phyloP scores from a whole-genome alignment of 2,797 vertebrate genomes.

The Adrianichthys oophorus region DNA sequence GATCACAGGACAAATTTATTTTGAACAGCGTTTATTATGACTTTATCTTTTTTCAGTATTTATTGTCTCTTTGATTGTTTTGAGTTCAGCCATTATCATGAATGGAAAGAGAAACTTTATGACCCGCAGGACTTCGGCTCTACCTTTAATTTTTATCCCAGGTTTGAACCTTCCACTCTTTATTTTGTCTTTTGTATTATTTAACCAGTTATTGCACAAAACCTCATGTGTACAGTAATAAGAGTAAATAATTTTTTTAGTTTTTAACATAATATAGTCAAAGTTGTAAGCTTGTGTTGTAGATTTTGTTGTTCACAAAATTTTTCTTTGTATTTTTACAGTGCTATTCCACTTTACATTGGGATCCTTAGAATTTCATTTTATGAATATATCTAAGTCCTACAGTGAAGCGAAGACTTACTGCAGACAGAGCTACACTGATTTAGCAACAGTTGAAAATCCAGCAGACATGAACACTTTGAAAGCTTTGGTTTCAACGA shows the following conservation, averaged over 20 bases:
- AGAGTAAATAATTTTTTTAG: too few relatives aligned
- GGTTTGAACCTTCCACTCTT: conserved; percentile 47
- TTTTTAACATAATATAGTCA: not conserved
- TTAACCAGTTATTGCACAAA: too few relatives aligned
- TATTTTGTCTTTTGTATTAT: conserved; percentile 2
- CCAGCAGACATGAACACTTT: conserved; percentile 43
- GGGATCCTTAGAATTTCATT: conserved; percentile 55
- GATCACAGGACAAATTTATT: not conserved
- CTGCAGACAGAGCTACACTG: conserved; percentile 55
- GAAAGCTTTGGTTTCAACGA: conserved; percentile 17
- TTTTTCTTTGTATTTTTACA: conserved; percentile 36
- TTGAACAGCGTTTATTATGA: not conserved
- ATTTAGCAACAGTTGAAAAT: conserved; percentile 66
- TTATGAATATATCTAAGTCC: conserved; percentile 26
- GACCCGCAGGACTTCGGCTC: conserved; percentile 21
- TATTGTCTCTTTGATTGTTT: not conserved
- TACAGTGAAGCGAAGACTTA: conserved; percentile 59
- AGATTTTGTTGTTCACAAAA: conserved; percentile 3
- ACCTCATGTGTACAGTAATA: too few relatives aligned
- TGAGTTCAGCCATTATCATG: conserved; percentile 6
- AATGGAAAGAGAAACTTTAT: conserved; percentile 12
- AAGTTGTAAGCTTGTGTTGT: not conserved
- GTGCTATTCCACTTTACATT: conserved; percentile 33
- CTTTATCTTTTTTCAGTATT: not conserved
- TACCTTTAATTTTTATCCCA: conserved; percentile 54